Base-by-base conservation (phyloP, 2,888 invertebrate species). In the Marronus borbonicus region DNA sequence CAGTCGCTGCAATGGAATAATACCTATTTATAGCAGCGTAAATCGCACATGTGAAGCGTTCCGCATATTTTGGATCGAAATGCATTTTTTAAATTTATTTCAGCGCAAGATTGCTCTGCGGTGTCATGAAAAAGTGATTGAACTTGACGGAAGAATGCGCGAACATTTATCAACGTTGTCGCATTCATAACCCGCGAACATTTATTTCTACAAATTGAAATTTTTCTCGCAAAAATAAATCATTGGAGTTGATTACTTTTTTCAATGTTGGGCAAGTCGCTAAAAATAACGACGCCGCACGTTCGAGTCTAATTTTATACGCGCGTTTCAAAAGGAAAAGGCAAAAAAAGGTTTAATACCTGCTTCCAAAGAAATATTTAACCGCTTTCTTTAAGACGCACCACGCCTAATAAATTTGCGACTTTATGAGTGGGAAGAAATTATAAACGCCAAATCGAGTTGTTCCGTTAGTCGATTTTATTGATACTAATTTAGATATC, bases 141-240 rank as follows among this genome's bases (percentile, higher is more conserved):
- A 31, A 70, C 70, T 70, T 31, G 70, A 55, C 55, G 58, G 70
- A 74, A 74, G 72, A 74, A 74, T 74, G 72, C 39, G 60, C 60
- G 20, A 49, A 74, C 72, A 74, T 74, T 60, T 62, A 44, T 60
- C 72, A 74, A 74, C 72, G 72, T 44, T 60, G 72, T 60, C 72
- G 62, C 39, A 28, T 62, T 44, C 60, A 74, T 74, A 20, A 74
- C 44, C 72, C 12, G 44, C 60, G 62, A 74, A 74, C 72, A 74
- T 74, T 68, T 74, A 74, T 74, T 74, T 74, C 44, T 62, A 60
- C 72, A 74, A 74, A 74, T 74, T 74, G 60, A 74, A 74, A 74
- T 60, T 74, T 60, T 60, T 39, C 72, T 60, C 60, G 60, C 49
- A 60, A 44, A 74, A 74, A 74, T 74, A 74, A 74, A 74, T 74